phyloP scores from a whole-genome alignment of 2,113 vertebrate species.

The Bubo bubo region DNA sequence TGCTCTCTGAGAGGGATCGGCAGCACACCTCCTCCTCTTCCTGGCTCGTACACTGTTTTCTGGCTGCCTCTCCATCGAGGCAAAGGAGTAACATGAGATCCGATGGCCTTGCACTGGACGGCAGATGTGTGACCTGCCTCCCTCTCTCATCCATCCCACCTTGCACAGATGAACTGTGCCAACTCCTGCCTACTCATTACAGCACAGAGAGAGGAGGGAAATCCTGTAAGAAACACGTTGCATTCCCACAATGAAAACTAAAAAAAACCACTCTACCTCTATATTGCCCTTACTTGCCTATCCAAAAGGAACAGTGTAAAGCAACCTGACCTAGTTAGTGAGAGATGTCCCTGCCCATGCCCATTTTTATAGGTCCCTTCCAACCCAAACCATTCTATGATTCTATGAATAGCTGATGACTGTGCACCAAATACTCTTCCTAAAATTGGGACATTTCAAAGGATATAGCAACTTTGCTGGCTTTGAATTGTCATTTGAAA shows the following conservation, averaged over 20 bases:
- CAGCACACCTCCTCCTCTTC: not conserved
- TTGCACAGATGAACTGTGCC: not conserved
- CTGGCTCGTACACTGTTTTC: not conserved
- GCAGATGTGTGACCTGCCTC: not conserved
- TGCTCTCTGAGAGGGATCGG: not conserved
- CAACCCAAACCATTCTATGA: not conserved
- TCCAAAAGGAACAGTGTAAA: not conserved
- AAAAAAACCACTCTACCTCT: rapidly evolving
- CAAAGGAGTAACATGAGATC: not conserved
- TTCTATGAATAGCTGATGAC: not conserved
- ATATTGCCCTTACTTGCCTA: not conserved
- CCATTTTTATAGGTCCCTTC: not conserved
- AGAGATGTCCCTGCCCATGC: not conserved
- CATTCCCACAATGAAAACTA: not conserved
- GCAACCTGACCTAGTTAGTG: not conserved
- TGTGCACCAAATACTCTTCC: not conserved
- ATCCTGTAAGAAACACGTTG: not conserved
- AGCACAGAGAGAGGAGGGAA: not conserved
- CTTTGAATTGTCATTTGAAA: not conserved
- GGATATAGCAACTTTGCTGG: not conserved
- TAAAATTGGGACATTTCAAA: not conserved
- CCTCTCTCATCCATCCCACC: not conserved
- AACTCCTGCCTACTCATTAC: not conserved
- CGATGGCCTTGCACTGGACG: not conserved
- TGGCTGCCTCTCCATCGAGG: not conserved